Base-by-base conservation (phyloP, 2,797 vertebrate species). In the Etheostoma perlongum region DNA sequence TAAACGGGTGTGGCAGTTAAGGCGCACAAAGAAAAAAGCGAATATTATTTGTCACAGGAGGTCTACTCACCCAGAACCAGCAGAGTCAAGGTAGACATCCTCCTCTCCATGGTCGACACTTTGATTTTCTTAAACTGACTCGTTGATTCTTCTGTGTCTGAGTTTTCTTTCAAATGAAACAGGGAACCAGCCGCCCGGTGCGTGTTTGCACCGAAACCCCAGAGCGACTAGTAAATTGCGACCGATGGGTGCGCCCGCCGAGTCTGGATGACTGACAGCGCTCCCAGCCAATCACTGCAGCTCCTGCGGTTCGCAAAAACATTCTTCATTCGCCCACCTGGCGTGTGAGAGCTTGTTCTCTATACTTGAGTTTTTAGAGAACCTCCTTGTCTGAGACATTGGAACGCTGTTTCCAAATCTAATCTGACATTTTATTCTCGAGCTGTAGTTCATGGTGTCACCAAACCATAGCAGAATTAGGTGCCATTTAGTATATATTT, bases 51-150 rank as follows among this genome's bases (percentile, higher is more conserved):
- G 0, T 11, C 9, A 5, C 9, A 46, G 4, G 19, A 57, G 14
- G 42, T 15, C 42, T 44, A 92, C 92, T 93, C 74, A 93, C 92
- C 74, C 19, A 88, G 6, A 85, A 73, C 82, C 15, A 86, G 46
- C 51, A 88, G 44, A 36, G 14, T 4, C 51, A 69, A 9, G 0
- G 27, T 1, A 21, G 2, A 76, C 33, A 77, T 59, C 49, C 40
- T 58, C 36, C 16, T 14, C 55, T 82, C 79, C 89, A 89, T 86
- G 2, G n/a, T 40, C 7, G 13, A 61, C 1, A 11, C 8, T 12
- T 60, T 2, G 1, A 1, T 8, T 4, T 13, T 7, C 8, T 60
- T 1, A 3, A 49, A 27, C 12, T 1, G 21, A 42, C 19, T 21
- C 11, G 2, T 2, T 13, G 5, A 1, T 19, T 70, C 5, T 59